Evolutionary conservation across 2,888 invertebrate species (phyloP).

Genomic region (Drosophila mimetica): DNA sequence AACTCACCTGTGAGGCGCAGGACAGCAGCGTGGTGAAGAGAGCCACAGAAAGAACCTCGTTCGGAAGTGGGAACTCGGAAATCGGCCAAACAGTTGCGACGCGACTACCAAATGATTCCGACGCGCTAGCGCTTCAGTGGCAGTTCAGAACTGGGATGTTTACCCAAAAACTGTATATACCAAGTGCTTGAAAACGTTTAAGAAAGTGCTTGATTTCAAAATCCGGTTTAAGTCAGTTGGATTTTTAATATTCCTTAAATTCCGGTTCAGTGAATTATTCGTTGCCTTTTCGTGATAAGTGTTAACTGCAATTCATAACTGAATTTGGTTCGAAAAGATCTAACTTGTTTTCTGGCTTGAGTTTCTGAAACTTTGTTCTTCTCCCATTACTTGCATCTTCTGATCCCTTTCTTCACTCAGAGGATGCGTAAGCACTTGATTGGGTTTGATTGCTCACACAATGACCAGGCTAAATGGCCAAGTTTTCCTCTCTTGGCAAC

Average conservation of each 20-base stretch:
- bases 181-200: conserved; percentile 22
- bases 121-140: conserved; percentile 57
- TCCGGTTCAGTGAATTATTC: background rate
- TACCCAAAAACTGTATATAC: conserved; percentile 33
- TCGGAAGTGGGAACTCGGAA: conserved; percentile 20
- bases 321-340: background rate
- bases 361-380: background rate
- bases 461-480: conserved; percentile 10
- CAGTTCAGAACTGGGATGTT: conserved; percentile 20
- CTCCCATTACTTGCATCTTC: conserved; percentile 2
- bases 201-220: conserved; percentile 5
- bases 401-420: conserved; percentile 11
- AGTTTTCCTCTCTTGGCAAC: background rate
- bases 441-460: conserved; percentile 13
- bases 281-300: background rate
- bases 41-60: conserved; percentile 1
- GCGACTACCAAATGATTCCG: conserved; percentile 67
- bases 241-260: background rate
- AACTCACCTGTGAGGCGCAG: conserved; percentile 76
- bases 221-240: background rate
- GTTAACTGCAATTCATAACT: background rate
- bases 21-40: conserved; percentile 65
- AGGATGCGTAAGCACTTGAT: conserved; percentile 25
- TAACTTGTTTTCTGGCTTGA: background rate
- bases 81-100: conserved; percentile 67